phyloP scores from a whole-genome alignment of 1,140 invertebrate genomes.

The Littorina saxatilis region DNA sequence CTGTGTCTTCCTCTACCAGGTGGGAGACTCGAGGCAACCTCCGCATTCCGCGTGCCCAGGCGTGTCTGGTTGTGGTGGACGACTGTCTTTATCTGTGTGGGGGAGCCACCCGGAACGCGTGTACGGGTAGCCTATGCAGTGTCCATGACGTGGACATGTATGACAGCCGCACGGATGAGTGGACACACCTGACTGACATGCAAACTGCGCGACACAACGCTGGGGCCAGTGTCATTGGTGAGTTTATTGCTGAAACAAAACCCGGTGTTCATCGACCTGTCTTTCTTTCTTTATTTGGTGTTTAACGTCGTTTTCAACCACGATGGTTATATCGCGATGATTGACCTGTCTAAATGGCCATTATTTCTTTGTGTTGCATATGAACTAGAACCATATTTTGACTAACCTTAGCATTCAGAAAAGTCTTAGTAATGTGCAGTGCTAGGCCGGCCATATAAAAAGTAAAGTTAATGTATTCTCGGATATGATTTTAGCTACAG shows the following conservation, averaged over 20 bases:
- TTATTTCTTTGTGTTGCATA: background rate
- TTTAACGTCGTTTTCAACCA: too few relatives aligned
- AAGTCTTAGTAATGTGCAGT: too few relatives aligned
- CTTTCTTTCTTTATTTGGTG: too few relatives aligned
- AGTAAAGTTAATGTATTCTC: too few relatives aligned
- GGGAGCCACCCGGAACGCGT: slow-evolving; percentile 35
- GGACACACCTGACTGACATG: background rate
- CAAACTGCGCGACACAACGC: slow-evolving; percentile 4
- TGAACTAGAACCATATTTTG: background rate
- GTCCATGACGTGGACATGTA: slow-evolving; percentile 36
- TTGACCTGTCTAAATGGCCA: background rate
- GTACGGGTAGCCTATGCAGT: slow-evolving; percentile 39
- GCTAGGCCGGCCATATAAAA: too few relatives aligned
- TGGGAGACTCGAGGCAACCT: slow-evolving; percentile 6
- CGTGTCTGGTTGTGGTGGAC: slow-evolving; percentile 41
- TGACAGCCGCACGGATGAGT: background rate
- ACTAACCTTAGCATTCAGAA: too few relatives aligned
- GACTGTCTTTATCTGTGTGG: slow-evolving; percentile 47
- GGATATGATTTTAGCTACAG: too few relatives aligned
- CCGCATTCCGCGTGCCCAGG: slow-evolving; percentile 43
- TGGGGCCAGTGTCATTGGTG: background rate
- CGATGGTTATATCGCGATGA: too few relatives aligned
- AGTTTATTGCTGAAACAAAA: background rate
- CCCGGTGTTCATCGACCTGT: background rate
- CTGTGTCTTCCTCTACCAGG: too few relatives aligned